Evolutionary conservation across 2,888 invertebrate genomes (phyloP), one percentile per base, ranked within the genome.

Genomic region (Drosophila aldrichi): DNA sequence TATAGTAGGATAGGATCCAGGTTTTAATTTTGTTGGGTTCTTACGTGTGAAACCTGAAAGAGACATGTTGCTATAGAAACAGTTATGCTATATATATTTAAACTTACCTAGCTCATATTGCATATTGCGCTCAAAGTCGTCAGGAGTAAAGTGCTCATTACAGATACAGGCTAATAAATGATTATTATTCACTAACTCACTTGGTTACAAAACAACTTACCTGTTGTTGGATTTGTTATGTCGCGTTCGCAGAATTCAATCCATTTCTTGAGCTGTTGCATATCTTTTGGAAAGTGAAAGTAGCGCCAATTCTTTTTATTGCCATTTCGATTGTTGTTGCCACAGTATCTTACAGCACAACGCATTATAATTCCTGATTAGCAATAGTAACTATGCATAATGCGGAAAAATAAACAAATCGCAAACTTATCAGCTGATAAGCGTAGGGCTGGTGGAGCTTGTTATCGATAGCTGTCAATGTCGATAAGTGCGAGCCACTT

Each of bases 101-200:
- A 55, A 14, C 40, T 61, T 54, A 81, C 81, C 81, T n/a, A 83
- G 40, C 49, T 86, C 83, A 52, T 67, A 83, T 70, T 83, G 78
- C 73, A 84, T 66, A 66, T 84, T 86, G 0, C 83, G 58, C 41
- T 83, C 72, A 55, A 83, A 83, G n/a, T 83, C 84, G 2, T 74
- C 66, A 1, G 74, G 29, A 0, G 62, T 54, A n/a, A 85, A 85
- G 38, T 87, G 84, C 10, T 70, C 71, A 48, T 82, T 71, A 55
- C 84, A 84, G 29, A 86, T 83, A 22, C 84, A 76, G 29, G 82
- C 80, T 81, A 36, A 14, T 8, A 41, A 56, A 20, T 2, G 14
- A 7, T 43, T 14, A 6, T 43, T 12, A 18, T 59, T 44, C 9
- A 40, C 34, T 18, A 36, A 25, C 43, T 49, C 1, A 40, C 18